phyloP scores from a whole-genome alignment of 2,888 invertebrate genomes.

The Dioctria linearis region DNA sequence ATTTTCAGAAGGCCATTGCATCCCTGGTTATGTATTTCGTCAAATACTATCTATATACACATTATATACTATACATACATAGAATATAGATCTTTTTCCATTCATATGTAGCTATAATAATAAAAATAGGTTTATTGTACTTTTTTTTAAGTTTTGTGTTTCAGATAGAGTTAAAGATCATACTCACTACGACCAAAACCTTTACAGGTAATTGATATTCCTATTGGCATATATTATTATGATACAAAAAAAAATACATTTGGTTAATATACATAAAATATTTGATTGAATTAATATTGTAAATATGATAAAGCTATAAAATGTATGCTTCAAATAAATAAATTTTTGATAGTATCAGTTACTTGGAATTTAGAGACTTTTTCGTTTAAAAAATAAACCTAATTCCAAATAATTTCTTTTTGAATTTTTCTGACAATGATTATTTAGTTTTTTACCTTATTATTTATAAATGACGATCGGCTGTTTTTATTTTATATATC shows the following conservation, averaged over 20 bases:
- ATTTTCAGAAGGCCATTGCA: slow-evolving; percentile 43
- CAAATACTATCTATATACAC: neutral
- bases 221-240: slow-evolving; percentile 43
- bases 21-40: slow-evolving; percentile 30
- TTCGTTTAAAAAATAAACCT: neutral
- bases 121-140: slow-evolving; percentile 30
- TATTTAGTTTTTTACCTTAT: too few species aligned
- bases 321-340: slow-evolving; percentile 36
- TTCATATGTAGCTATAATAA: neutral
- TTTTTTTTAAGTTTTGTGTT: slow-evolving; percentile 38
- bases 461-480: too few species aligned
- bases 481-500: too few species aligned
- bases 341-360: slow-evolving; percentile 33
- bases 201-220: slow-evolving; percentile 46
- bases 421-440: neutral
- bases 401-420: neutral
- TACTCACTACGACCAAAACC: slow-evolving; percentile 45
- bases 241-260: neutral
- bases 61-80: too few species aligned
- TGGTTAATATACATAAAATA: neutral
- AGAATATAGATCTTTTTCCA: neutral
- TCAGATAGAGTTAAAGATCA: slow-evolving; percentile 39
- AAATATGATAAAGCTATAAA: slow-evolving; percentile 24
- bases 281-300: slow-evolving; percentile 18
- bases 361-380: neutral